Percentiles rank a stretch among this genome's conserved stretches.
Conservation (phyloP, 2,888 invertebrate species). For the Zygothrica quintamaculata region DNA sequence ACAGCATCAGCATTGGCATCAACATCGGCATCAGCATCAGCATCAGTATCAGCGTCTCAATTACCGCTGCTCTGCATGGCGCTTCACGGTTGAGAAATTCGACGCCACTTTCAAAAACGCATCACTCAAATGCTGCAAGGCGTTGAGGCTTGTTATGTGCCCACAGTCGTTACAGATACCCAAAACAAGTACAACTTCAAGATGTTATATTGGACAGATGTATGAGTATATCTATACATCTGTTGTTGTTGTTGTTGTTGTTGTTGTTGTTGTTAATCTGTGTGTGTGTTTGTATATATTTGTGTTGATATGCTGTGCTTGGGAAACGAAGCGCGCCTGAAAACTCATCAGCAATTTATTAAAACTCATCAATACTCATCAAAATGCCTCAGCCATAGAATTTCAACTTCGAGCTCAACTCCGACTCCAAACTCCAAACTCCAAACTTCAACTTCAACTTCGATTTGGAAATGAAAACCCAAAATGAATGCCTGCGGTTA, state of each 20-base stretch:
- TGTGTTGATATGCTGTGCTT: slow-evolving; percentile 31
- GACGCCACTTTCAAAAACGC: slow-evolving; percentile 79
- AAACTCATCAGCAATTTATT: slow-evolving; percentile 81
- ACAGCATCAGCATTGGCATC: slow-evolving; percentile 19
- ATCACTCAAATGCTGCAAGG: slow-evolving; percentile 71
- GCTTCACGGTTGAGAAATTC: slow-evolving; percentile 80
- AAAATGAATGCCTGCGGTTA: slow-evolving; percentile 75
- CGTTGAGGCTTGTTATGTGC: slow-evolving; percentile 70
- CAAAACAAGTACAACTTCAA: slow-evolving; percentile 41
- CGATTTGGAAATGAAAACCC: slow-evolving; percentile 39
- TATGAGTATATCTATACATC: slow-evolving; percentile 21
- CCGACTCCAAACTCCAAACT: too few relatives aligned
- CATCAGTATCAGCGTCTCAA: slow-evolving; percentile 72
- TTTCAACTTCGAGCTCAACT: slow-evolving; percentile 27
- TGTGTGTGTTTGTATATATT: background rate
- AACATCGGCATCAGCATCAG: slow-evolving; percentile 45
- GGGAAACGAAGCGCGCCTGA: slow-evolving; percentile 59
- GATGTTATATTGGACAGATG: slow-evolving; percentile 30
- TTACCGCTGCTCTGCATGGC: slow-evolving; percentile 76
- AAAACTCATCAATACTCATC: slow-evolving; percentile 82
- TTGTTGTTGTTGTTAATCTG: background rate
- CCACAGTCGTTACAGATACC: slow-evolving; percentile 54
- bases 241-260: slow-evolving; percentile 2
- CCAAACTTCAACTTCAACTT: too few relatives aligned
- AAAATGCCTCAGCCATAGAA: slow-evolving; percentile 62